Percentiles rank a stretch among this genome's conserved stretches.
Evolutionary conservation across 2,113 vertebrate species (phyloP).

Genomic region (Addax nasomaculatus): DNA sequence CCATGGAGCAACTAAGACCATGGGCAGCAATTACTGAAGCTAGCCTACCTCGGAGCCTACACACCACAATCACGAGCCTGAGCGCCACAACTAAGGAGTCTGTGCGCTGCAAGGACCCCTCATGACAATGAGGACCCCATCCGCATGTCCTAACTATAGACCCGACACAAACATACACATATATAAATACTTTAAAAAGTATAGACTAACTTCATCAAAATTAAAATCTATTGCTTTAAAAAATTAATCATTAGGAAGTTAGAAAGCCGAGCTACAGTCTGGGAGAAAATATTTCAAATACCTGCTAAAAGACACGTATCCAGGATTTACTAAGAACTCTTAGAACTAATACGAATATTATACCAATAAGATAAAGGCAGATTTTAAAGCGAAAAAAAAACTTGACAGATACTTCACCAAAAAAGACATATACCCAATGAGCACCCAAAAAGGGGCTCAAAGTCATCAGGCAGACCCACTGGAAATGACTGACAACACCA

Average conservation of each 20-base stretch:
- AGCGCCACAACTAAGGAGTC: accelerated
- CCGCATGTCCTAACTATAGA: not conserved
- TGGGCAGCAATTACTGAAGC: not conserved
- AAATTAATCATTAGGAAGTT: not conserved
- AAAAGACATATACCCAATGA: not conserved
- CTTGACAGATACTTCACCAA: not conserved
- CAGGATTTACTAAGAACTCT: not conserved
- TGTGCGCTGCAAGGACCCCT: not conserved
- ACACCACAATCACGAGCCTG: not conserved
- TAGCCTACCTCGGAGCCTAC: not conserved
- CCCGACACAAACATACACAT: not conserved
- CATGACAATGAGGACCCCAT: not conserved
- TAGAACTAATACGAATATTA: not conserved
- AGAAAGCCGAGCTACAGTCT: not conserved
- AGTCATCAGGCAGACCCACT: not conserved
- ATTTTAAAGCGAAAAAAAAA: not conserved
- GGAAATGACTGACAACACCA: not conserved
- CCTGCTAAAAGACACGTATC: not conserved
- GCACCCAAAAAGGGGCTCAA: not conserved
- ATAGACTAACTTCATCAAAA: not conserved
- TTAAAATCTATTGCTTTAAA: not conserved
- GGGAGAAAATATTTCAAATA: not conserved
- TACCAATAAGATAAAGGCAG: not conserved
- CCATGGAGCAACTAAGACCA: not conserved
- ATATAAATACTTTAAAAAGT: not conserved